Conservation (phyloP, 2,888 invertebrate genomes). For the Drepana falcataria region DNA sequence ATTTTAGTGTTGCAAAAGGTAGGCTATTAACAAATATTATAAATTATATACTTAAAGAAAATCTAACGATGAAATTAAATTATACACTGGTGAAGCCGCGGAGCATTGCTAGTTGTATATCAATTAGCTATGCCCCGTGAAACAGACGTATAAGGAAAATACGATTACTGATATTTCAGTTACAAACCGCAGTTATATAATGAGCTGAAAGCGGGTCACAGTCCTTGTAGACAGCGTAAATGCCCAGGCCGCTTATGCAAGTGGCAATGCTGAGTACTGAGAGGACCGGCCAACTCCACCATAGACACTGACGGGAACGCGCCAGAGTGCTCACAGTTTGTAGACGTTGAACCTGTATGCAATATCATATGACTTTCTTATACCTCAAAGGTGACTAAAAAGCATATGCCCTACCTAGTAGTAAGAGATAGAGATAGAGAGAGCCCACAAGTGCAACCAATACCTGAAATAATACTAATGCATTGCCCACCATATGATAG, state of each 20-base stretch:
- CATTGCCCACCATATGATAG: too few species aligned
- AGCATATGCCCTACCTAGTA: too few species aligned
- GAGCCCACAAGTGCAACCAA: too few species aligned
- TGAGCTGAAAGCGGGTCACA: constrained; percentile 87
- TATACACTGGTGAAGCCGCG: too few species aligned
- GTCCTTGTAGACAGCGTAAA: constrained; percentile 88
- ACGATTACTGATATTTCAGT: neutral
- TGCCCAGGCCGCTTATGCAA: constrained; percentile 87
- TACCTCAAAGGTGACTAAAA: neutral
- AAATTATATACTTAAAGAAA: too few species aligned
- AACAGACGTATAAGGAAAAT: constrained; percentile 1
- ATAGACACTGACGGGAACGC: constrained; percentile 84
- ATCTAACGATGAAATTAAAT: too few species aligned
- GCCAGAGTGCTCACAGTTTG: constrained; percentile 84
- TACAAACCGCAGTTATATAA: constrained; percentile 75
- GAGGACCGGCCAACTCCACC: constrained; percentile 90
- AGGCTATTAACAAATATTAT: too few species aligned
- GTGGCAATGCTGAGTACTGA: constrained; percentile 85
- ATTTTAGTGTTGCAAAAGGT: too few species aligned
- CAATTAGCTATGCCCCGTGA: too few species aligned
- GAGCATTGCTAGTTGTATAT: too few species aligned
- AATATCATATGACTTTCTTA: neutral
- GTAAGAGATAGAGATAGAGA: too few species aligned
- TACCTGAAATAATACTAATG: too few species aligned
- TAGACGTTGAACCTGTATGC: constrained; percentile 81